Conservation (phyloP, 2,797 vertebrate genomes). For the Agapornis canus region DNA sequence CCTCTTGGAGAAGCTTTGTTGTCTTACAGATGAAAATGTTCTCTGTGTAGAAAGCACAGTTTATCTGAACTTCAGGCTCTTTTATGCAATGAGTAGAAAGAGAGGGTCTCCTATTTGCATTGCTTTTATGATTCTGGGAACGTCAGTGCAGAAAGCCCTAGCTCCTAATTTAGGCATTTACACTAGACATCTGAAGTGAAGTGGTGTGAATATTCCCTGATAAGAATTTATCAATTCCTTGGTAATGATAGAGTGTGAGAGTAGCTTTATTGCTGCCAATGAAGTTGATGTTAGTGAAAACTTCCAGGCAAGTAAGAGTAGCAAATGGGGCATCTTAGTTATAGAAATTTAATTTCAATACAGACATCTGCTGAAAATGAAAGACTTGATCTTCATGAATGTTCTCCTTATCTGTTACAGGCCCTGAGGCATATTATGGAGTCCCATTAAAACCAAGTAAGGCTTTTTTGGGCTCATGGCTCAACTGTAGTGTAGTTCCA, state of each 20-base stretch:
- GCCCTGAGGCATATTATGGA: neutral
- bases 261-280: neutral
- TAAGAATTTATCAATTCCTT: neutral
- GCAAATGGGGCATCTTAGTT: conserved; percentile 7
- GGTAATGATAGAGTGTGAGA: neutral
- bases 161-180: neutral
- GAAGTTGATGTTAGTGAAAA: neutral
- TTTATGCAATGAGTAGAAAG: neutral
- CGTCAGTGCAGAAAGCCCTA: neutral
- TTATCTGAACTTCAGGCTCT: neutral
- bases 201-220: neutral
- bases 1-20: neutral
- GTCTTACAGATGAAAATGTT: neutral
- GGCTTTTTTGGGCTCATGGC: neutral
- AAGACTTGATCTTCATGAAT: neutral
- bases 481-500: neutral
- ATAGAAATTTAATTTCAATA: conserved; percentile 54
- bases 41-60: neutral
- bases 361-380: conserved; percentile 9
- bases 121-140: neutral
- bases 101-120: neutral
- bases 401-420: neutral
- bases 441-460: neutral
- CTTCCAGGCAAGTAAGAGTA: neutral
- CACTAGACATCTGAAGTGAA: neutral